phyloP scores from a whole-genome alignment of 2,888 invertebrate genomes.

The Exocentrus adspersus region DNA sequence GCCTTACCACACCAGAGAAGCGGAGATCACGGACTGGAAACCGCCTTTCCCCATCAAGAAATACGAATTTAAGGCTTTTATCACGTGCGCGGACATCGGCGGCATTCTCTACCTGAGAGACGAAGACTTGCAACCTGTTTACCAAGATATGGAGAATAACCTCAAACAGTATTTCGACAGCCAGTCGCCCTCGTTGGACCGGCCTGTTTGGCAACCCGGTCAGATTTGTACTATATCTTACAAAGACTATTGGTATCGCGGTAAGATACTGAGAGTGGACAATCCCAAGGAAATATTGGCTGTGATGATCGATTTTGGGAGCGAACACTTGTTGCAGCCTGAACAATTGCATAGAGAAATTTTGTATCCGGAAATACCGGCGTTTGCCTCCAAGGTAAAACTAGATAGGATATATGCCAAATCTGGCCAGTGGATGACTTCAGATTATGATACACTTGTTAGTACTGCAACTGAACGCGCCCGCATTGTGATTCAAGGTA shows the following conservation, averaged over 20 bases:
- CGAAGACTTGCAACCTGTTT: conserved; percentile 42
- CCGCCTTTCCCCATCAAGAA: conserved; percentile 66
- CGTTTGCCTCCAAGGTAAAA: conserved; percentile 71
- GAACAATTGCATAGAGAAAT: conserved; percentile 71
- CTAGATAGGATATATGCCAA: conserved; percentile 65
- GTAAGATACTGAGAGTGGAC: conserved; percentile 65
- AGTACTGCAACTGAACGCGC: conserved; percentile 65
- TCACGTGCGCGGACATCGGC: conserved; percentile 71
- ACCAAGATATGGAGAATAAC: conserved; percentile 51
- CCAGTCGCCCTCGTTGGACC: conserved; percentile 27
- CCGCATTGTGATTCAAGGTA: conserved; percentile 62
- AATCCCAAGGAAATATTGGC: conserved; percentile 64
- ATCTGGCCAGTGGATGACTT: conserved; percentile 64
- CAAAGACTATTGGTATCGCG: conserved; percentile 79
- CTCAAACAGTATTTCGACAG: conserved; percentile 50
- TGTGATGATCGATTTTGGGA: conserved; percentile 86
- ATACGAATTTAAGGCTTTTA: conserved; percentile 68
- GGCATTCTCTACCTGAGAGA: conserved; percentile 62
- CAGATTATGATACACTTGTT: conserved; percentile 72
- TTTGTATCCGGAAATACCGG: conserved; percentile 73
- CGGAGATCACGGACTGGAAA: conserved; percentile 68
- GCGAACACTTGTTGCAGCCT: conserved; percentile 72
- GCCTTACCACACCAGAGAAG: conserved; percentile 62
- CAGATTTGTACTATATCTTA: conserved; percentile 77
- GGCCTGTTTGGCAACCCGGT: conserved; percentile 67